Evolutionary conservation across 2,113 vertebrate species (phyloP).

Genomic region (Odocoileus hemionus): DNA sequence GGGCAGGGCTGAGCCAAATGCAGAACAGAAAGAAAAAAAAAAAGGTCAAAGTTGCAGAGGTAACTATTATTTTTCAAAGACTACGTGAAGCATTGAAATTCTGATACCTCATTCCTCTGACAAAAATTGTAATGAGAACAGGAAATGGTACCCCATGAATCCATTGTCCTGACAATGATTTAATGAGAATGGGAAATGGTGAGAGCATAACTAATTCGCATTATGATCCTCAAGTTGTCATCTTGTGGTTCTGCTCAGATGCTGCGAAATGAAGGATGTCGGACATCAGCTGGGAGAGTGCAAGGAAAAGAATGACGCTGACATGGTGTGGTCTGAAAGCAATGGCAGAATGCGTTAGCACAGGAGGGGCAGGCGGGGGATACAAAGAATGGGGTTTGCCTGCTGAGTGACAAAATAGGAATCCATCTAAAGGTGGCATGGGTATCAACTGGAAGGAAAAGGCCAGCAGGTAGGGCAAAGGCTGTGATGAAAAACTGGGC

Average conservation of each 20-base stretch:
- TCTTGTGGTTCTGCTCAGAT: constrained; percentile 60
- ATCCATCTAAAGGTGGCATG: background rate
- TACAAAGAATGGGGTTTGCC: background rate
- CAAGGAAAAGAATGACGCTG: background rate
- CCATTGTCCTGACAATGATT: constrained; percentile 57
- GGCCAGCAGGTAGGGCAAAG: background rate
- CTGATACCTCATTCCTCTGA: constrained; percentile 66
- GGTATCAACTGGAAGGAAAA: background rate
- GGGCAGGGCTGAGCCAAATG: background rate
- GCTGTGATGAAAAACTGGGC: background rate
- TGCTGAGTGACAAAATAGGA: constrained; percentile 11
- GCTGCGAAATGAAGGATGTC: constrained; percentile 58
- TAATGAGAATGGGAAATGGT: constrained; percentile 66
- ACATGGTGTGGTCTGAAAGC: constrained; percentile 26
- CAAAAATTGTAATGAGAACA: constrained; percentile 66
- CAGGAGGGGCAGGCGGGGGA: background rate
- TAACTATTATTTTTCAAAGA: constrained; percentile 67
- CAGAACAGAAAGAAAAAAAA: background rate
- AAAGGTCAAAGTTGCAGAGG: constrained; percentile 46
- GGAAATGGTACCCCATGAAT: constrained; percentile 61
- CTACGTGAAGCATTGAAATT: constrained; percentile 28
- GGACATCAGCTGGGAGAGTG: constrained; percentile 44
- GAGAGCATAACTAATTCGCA: constrained; percentile 59
- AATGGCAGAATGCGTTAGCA: background rate
- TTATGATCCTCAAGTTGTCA: constrained; percentile 56